phyloP scores from a whole-genome alignment of 1,140 invertebrate genomes.

The Samia ricini region DNA sequence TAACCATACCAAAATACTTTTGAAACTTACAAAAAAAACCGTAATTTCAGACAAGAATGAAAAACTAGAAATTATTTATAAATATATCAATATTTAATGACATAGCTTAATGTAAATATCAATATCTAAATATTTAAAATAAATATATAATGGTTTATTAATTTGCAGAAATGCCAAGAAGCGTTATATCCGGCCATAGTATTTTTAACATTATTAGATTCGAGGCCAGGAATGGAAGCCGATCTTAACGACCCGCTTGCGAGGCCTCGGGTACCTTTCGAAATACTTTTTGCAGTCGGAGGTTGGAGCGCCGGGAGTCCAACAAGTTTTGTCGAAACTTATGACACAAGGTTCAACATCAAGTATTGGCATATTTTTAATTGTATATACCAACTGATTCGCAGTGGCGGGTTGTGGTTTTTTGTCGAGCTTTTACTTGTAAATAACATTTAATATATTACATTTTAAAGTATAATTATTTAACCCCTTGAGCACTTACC shows the following conservation, averaged over 20 bases:
- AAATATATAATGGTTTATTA: background rate
- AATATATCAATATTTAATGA: too few species aligned
- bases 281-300: conserved; percentile 85
- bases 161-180: conserved; percentile 65
- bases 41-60: too few species aligned
- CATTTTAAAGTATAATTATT: too few species aligned
- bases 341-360: conserved; percentile 79
- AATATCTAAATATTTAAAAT: background rate
- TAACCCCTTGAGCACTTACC: too few species aligned
- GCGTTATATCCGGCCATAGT: conserved; percentile 72
- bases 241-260: conserved; percentile 79
- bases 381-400: too few species aligned
- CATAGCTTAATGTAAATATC: too few species aligned
- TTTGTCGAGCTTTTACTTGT: too few species aligned
- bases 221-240: conserved; percentile 74
- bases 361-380: background rate
- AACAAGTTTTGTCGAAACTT: conserved; percentile 88
- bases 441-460: too few species aligned
- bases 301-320: conserved; percentile 90
- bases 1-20: too few species aligned
- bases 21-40: too few species aligned
- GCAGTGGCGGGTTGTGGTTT: too few species aligned
- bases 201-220: conserved; percentile 74
- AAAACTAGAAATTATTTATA: too few species aligned
- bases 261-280: conserved; percentile 82